Evolutionary conservation across 2,113 vertebrate genomes (phyloP), one percentile per base, ranked within the genome.

Genomic region (Paedocypris sp.): DNA sequence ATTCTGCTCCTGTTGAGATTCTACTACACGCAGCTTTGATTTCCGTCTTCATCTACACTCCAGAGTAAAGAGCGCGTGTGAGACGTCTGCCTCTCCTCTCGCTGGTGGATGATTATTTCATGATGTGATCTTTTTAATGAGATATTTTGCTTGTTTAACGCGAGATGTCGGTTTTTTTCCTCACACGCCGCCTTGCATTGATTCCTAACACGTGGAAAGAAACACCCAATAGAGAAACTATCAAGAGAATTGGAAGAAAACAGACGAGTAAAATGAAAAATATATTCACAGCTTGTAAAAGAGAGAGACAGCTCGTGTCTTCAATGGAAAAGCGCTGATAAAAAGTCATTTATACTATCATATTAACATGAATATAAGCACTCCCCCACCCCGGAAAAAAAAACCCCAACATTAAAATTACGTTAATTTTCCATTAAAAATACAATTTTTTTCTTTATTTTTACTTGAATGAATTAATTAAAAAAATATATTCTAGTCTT

Each of bases 81-180:
- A 67, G 45, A 33, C 41, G 32, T 36, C n/a, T 29, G 41, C 15
- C 65, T 43, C 36, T 60, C 49, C 68, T 53, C 38, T 31, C 16
- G 62, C 38, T 41, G 62, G 13, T 7, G 16, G 9, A 49, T 63
- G 11, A 59, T 63, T 63, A 58, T 51, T 68, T 58, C 60, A 51
- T 62, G 50, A 50, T 32, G 31, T 68, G 54, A 69, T 57, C 47
- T 63, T 59, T 68, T 60, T 60, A 41, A 45, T 47, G 25, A 53
- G 67, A 60, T 47, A 43, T 64, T 64, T 45, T 47, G 39, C 46
- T 38, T 6, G 31, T 54, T 43, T 61, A 48, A 54, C 62, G 61
- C 23, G 8, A 47, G 43, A 45, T 33, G 19, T 53, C 32, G 32
- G 28, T 22, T 31, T 19, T 18, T 32, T 39, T 19, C 32, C 6